Percentiles rank a stretch among this genome's conserved stretches.
Evolutionary conservation across 2,797 vertebrate genomes (phyloP).

Genomic region (Tenualosa thibaudeaui): DNA sequence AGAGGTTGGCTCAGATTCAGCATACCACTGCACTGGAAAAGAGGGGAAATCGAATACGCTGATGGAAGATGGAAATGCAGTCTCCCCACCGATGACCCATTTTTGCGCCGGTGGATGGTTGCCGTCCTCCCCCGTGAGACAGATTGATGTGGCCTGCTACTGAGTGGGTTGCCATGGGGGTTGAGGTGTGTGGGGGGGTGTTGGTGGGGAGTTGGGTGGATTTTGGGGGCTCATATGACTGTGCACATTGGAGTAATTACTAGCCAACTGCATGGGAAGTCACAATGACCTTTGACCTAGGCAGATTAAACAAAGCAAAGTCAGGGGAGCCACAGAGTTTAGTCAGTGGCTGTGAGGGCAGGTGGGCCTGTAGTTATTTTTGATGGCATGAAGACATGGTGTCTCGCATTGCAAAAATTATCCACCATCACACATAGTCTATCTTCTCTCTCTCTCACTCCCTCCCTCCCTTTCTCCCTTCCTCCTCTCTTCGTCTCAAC

Average conservation of each 20-base stretch:
- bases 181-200: not conserved
- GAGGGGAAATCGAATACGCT: not conserved
- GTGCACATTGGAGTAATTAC: not conserved
- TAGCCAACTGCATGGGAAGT: conserved; percentile 6
- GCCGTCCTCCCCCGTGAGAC: not conserved
- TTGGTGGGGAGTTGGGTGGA: not conserved
- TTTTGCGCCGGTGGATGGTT: not conserved
- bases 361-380: not conserved
- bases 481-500: not conserved
- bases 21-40: conserved; percentile 13
- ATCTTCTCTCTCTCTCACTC: not conserved
- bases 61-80: not conserved
- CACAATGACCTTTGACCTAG: conserved; percentile 4
- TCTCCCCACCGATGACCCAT: not conserved
- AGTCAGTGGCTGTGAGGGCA: not conserved
- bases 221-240: not conserved
- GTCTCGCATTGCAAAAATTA: not conserved
- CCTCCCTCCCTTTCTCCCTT: not conserved
- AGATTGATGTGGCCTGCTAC: not conserved
- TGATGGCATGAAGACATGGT: not conserved
- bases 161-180: not conserved
- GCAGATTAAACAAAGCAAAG: not conserved
- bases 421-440: not conserved
- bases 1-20: not conserved
- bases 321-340: not conserved